phyloP scores from a whole-genome alignment of 2,888 invertebrate genomes.

The Dastarcus helophoroides region DNA sequence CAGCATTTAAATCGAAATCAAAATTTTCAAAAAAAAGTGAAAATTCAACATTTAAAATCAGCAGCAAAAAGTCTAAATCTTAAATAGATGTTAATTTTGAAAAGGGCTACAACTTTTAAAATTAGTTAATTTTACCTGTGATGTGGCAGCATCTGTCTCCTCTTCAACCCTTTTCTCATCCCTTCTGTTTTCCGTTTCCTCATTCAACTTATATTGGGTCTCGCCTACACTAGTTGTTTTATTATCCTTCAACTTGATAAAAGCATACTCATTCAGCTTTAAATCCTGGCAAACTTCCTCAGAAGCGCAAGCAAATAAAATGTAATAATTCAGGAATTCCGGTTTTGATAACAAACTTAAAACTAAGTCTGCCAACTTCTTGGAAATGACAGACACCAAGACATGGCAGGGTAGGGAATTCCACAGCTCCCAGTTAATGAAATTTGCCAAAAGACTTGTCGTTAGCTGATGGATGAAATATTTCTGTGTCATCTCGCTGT shows the following conservation, averaged over 20 bases:
- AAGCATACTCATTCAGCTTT: constrained; percentile 22
- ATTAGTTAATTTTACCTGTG: too few species aligned
- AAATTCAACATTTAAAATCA: too few species aligned
- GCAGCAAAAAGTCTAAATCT: too few species aligned
- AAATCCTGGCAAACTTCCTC: constrained; percentile 18
- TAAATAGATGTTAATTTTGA: too few species aligned
- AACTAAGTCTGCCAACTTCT: constrained; percentile 43
- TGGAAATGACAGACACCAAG: constrained; percentile 49
- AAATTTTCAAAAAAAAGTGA: too few species aligned
- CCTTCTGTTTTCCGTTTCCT: neutral
- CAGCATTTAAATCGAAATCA: too few species aligned
- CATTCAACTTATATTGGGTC: neutral
- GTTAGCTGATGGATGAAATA: constrained; percentile 49
- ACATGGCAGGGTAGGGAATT: constrained; percentile 55
- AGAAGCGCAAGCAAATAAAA: constrained; percentile 20
- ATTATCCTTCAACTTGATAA: constrained; percentile 19
- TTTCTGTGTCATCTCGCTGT: constrained; percentile 38
- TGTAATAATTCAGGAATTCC: constrained; percentile 37
- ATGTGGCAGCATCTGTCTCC: neutral
- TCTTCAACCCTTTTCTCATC: constrained; percentile 1
- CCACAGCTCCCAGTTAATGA: constrained; percentile 55
- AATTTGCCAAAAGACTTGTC: constrained; percentile 46
- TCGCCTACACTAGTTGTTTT: constrained; percentile 10
- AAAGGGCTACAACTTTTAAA: too few species aligned
- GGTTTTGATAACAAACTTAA: constrained; percentile 42